Evolutionary conservation across 2,888 invertebrate genomes (phyloP).

Genomic region (Pheosia tremula): DNA sequence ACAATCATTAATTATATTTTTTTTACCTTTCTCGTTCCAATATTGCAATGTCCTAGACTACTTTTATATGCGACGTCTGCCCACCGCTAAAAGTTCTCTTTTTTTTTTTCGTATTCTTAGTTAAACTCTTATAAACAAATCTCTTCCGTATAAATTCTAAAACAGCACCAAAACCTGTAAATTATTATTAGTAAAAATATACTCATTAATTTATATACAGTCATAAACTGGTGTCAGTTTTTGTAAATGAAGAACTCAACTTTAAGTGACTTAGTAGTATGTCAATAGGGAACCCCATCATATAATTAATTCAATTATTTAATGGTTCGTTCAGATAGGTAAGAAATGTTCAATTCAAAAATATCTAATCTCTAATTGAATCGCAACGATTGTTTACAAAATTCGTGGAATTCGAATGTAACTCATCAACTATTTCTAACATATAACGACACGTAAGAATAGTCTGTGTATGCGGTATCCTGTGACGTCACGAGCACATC

Average conservation of each 20-base stretch:
- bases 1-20: conserved; percentile 15
- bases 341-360: conserved; percentile 27
- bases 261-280: neutral
- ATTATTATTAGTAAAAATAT: too few species aligned
- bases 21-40: conserved; percentile 1
- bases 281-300: neutral
- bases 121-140: too few species aligned
- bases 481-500: conserved; percentile 57
- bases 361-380: conserved; percentile 38
- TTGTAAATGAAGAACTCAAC: too few species aligned
- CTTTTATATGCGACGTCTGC: neutral
- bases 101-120: too few species aligned
- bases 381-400: conserved; percentile 62
- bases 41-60: neutral
- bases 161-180: too few species aligned
- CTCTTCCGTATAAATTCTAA: too few species aligned
- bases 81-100: neutral
- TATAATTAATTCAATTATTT: neutral
- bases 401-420: conserved; percentile 62
- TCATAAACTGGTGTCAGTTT: neutral
- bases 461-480: conserved; percentile 53
- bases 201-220: neutral
- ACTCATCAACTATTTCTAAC: conserved; percentile 75
- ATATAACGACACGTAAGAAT: conserved; percentile 60
- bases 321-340: conserved; percentile 4